These are phyloP conservation scores for Bovichtus variegatus DNA, from an alignment of 2,797 vertebrate genomes.

Conservation along the genomic window DNA sequence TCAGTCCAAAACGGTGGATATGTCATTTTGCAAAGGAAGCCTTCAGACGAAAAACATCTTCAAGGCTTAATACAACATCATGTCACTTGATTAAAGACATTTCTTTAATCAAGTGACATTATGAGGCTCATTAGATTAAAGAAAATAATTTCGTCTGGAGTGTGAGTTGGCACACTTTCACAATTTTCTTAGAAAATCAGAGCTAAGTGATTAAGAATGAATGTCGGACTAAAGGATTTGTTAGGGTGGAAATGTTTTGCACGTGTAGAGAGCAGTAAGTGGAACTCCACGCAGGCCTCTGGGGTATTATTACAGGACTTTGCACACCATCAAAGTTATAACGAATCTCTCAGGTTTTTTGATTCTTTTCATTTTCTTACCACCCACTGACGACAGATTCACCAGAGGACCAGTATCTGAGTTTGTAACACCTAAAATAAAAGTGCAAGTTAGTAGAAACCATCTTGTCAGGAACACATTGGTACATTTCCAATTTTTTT, in stretches of 20 bases:
- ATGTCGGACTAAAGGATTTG: constrained; percentile 62
- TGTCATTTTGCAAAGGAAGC: constrained; percentile 39
- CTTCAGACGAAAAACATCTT: constrained; percentile 60
- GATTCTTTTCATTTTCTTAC: constrained; percentile 40
- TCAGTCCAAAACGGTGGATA: constrained; percentile 22
- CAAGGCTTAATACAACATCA: constrained; percentile 53
- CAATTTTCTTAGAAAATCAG: constrained; percentile 39
- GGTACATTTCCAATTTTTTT: constrained; percentile 47
- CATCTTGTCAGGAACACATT: constrained; percentile 55
- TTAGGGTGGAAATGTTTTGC: constrained; percentile 61
- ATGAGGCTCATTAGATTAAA: constrained; percentile 70
- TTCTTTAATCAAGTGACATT: constrained; percentile 56
- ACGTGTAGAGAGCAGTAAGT: constrained; percentile 43
- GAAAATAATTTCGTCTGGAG: constrained; percentile 48
- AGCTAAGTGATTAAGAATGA: constrained; percentile 57
- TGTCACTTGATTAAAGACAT: constrained; percentile 65
- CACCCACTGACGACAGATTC: constrained; percentile 15
- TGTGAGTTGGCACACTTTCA: constrained; percentile 42
- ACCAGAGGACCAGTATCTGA: constrained; percentile 33
- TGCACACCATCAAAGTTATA: constrained; percentile 64
- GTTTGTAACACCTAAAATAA: constrained; percentile 34
- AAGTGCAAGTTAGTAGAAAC: constrained; percentile 25
- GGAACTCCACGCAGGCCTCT: constrained; percentile 48
- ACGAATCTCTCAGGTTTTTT: constrained; percentile 24
- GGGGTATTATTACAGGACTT: constrained; percentile 63